Conservation (phyloP, 2,113 vertebrate genomes). For the Poeciliopsis retropinna region DNA sequence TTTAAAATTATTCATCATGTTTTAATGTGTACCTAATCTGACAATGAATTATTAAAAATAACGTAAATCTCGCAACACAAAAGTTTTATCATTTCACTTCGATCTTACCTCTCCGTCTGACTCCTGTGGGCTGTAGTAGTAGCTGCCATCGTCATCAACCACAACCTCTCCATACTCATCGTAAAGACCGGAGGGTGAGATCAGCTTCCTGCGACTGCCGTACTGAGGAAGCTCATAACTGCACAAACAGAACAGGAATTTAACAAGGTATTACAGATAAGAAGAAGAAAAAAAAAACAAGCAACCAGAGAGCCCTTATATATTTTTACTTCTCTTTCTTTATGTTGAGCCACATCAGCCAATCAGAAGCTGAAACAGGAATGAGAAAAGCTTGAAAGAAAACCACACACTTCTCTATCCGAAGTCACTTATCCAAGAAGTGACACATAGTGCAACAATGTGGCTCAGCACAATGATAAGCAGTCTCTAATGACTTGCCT, state of each 20-base stretch:
- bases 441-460: slow-evolving; percentile 1
- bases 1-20: neutral
- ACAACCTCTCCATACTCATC: slow-evolving; percentile 96
- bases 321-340: neutral
- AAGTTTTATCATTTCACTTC: neutral
- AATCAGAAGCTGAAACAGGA: slow-evolving; percentile 3
- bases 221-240: slow-evolving; percentile 98
- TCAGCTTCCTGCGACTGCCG: slow-evolving; percentile 92
- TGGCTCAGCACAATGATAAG: slow-evolving; percentile 29
- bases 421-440: slow-evolving; percentile 19
- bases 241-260: slow-evolving; percentile 51
- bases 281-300: neutral
- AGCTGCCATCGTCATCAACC: slow-evolving; percentile 89
- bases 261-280: neutral
- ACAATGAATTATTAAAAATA: no score
- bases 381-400: slow-evolving; percentile 20
- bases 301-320: neutral
- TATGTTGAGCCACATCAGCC: neutral
- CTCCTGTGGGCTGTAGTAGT: slow-evolving; percentile 91
- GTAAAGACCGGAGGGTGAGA: slow-evolving; percentile 90
- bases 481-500: slow-evolving; percentile 38
- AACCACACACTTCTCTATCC: slow-evolving; percentile 26
- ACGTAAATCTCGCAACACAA: neutral
- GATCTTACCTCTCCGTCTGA: slow-evolving; percentile 88
- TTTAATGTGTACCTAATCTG: no score